These are phyloP conservation scores for Desmophyllum pertusum DNA, from an alignment of 92 coral and sea anemone genomes.

Conservation along the genomic window DNA sequence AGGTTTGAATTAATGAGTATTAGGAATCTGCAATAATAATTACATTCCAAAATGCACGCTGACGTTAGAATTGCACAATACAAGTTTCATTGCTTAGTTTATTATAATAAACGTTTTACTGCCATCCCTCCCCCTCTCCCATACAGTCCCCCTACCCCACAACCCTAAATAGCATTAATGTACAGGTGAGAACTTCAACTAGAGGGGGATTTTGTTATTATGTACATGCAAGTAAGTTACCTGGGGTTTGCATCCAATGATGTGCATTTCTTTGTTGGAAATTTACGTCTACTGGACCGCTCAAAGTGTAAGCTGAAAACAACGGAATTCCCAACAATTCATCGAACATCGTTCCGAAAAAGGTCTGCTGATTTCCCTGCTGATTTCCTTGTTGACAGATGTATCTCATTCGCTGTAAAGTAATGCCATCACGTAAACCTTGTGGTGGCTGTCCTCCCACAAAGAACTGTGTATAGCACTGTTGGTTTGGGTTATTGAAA, in stretches of 20 bases:
- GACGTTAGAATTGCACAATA: no score
- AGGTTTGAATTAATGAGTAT: no score
- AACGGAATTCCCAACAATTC: neutral
- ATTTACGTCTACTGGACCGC: no score
- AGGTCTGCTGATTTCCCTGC: neutral
- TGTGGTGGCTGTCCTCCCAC: neutral
- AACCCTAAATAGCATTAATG: no score
- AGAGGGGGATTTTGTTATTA: no score
- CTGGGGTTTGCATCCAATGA: neutral
- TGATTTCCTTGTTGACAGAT: neutral
- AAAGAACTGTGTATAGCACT: neutral
- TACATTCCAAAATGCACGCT: no score
- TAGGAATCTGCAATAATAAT: no score
- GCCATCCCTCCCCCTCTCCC: no score
- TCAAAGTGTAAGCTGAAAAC: slow-evolving; percentile 6
- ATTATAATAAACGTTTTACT: no score
- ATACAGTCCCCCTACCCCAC: no score
- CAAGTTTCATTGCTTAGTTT: no score
- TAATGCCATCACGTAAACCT: neutral
- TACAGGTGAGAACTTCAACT: no score
- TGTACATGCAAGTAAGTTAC: neutral
- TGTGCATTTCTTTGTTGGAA: neutral
- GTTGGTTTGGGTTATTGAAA: neutral
- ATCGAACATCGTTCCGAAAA: slow-evolving; percentile 25
- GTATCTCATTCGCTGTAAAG: neutral